These are phyloP conservation scores for Ophonus ardosiacus DNA, from an alignment of 2,888 invertebrate genomes.

Conservation along the genomic window DNA sequence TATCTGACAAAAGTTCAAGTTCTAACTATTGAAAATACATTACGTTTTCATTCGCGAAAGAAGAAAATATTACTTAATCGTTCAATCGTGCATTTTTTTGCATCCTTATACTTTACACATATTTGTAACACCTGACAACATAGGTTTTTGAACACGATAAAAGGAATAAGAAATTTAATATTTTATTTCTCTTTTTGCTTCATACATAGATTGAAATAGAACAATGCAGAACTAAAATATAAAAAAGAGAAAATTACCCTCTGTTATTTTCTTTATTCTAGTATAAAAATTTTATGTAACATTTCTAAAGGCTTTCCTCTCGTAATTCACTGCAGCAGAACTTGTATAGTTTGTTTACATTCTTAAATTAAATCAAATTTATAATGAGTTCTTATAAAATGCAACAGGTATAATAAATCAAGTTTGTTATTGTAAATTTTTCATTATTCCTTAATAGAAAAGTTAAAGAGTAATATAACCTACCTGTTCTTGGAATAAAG, in stretches of 20 bases:
- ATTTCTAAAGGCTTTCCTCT: neutral
- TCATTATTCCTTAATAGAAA: too few relatives aligned
- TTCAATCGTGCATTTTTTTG: neutral
- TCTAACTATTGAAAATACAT: neutral
- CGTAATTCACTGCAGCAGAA: neutral
- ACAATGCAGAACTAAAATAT: neutral
- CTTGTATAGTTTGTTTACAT: neutral
- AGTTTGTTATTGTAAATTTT: neutral
- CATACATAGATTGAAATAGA: too few relatives aligned
- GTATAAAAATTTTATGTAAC: neutral
- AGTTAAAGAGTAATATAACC: too few relatives aligned
- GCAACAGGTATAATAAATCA: too few relatives aligned
- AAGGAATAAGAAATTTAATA: too few relatives aligned
- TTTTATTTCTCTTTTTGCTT: too few relatives aligned
- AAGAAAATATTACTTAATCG: neutral
- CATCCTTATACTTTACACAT: neutral
- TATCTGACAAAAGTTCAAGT: neutral
- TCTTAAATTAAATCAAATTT: neutral
- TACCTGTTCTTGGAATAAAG: too few relatives aligned
- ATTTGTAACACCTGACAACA: too few relatives aligned
- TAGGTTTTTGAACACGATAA: too few relatives aligned
- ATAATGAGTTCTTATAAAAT: neutral
- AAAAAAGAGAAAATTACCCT: conserved; percentile 12
- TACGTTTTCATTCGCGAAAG: neutral
- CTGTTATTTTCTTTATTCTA: neutral